A percentile compares a stretch with the other conserved stretches of the same genome.
These are phyloP conservation scores for Catharus minimus DNA, from an alignment of 2,113 vertebrate species.

Conservation along the genomic window DNA sequence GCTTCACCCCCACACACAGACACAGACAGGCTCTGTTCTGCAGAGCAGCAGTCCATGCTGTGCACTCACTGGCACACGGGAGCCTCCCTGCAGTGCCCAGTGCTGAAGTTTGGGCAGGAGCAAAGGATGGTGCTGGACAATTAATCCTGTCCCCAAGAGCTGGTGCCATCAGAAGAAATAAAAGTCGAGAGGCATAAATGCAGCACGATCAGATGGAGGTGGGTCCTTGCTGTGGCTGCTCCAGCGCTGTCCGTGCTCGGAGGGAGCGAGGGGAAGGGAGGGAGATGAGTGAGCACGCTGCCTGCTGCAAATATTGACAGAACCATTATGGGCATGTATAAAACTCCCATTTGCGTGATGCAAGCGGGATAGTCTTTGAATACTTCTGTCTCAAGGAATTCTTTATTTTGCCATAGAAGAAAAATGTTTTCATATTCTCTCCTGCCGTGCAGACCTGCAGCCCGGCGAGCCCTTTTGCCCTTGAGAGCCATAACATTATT, in stretches of 20 bases:
- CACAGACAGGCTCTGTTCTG: rapidly evolving
- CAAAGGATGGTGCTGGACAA: not conserved
- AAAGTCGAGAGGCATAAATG: rapidly evolving
- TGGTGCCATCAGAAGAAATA: not conserved
- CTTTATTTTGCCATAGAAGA: constrained; percentile 78
- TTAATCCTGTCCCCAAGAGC: not conserved
- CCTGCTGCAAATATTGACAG: constrained; percentile 70
- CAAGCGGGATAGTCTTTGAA: constrained; percentile 59
- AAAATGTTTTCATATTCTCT: constrained; percentile 83
- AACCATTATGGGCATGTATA: constrained; percentile 68
- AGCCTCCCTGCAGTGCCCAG: rapidly evolving
- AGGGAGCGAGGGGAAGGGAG: not conserved
- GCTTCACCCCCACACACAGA: not conserved
- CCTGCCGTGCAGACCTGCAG: constrained; percentile 73
- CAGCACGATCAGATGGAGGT: rapidly evolving
- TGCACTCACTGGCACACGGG: rapidly evolving
- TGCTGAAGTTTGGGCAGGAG: not conserved
- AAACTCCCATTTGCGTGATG: constrained; percentile 67
- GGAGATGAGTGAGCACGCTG: constrained; percentile 45
- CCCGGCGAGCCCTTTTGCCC: constrained; percentile 79
- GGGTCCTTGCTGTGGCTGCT: not conserved
- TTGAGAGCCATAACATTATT: constrained; percentile 85
- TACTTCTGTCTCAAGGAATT: constrained; percentile 75
- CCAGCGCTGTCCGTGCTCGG: rapidly evolving
- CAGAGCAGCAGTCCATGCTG: rapidly evolving